Percentiles rank a stretch among this genome's conserved stretches.
phyloP scores from a whole-genome alignment of 2,888 invertebrate species.

The Neoscelio sp. region DNA sequence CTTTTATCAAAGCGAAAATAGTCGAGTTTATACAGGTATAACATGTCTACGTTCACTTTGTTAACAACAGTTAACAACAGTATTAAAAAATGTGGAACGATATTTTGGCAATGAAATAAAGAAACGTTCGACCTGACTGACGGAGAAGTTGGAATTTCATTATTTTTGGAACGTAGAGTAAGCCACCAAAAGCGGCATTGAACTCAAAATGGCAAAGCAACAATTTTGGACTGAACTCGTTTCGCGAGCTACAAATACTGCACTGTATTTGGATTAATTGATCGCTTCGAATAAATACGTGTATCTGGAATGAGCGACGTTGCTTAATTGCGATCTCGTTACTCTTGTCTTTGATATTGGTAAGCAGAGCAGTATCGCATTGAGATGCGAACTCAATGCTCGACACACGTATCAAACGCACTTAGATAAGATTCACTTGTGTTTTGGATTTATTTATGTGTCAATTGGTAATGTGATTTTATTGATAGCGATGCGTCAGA shows the following conservation, averaged over 20 bases:
- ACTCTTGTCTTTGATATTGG: constrained; percentile 37
- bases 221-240: constrained; percentile 23
- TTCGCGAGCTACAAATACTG: constrained; percentile 15
- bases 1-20: background rate
- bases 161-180: constrained; percentile 1
- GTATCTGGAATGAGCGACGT: constrained; percentile 13
- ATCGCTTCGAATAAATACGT: constrained; percentile 34
- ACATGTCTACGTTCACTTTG: background rate
- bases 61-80: background rate
- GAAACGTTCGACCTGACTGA: background rate
- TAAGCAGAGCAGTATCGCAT: constrained; percentile 8
- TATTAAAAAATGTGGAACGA: background rate
- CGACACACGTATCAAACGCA: constrained; percentile 10
- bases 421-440: background rate
- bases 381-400: constrained; percentile 15
- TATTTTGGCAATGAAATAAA: constrained; percentile 28
- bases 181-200: background rate
- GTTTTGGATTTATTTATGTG: background rate
- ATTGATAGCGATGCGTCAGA: background rate
- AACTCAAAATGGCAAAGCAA: constrained; percentile 13
- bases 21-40: background rate
- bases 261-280: constrained; percentile 33
- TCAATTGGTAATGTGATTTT: background rate
- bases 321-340: constrained; percentile 34
- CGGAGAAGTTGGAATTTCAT: constrained; percentile 29